Evolutionary conservation across 2,797 vertebrate genomes (phyloP).

Genomic region (Cossypha heuglini): DNA sequence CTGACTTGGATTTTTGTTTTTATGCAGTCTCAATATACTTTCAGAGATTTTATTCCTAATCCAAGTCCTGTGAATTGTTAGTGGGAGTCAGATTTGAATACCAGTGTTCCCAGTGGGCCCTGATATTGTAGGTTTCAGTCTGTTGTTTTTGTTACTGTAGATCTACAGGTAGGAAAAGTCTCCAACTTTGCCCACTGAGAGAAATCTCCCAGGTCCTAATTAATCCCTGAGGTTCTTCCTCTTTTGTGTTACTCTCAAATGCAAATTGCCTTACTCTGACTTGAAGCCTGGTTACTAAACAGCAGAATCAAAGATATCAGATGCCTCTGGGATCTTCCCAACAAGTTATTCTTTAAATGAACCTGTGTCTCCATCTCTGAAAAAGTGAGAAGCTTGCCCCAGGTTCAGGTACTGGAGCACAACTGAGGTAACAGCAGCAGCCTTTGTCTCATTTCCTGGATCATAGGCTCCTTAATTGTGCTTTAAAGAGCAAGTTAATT

Average conservation of each 20-base stretch:
- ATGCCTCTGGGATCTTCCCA: not conserved
- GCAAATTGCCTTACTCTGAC: not conserved
- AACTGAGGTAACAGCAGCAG: not conserved
- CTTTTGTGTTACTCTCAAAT: not conserved
- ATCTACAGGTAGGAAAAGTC: not conserved
- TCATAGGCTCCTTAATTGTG: not conserved
- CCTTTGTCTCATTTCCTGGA: not conserved
- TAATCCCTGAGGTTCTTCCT: not conserved
- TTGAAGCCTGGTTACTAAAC: not conserved
- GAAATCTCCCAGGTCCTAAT: not conserved
- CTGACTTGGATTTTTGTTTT: constrained; percentile 23
- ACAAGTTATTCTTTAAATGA: not conserved
- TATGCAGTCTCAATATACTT: not conserved
- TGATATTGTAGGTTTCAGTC: not conserved
- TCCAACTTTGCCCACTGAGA: not conserved
- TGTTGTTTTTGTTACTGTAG: not conserved
- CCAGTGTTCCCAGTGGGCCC: not conserved
- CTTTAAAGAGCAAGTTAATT: not conserved
- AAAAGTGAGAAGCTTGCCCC: not conserved
- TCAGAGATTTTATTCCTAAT: not conserved
- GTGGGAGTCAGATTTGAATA: not conserved
- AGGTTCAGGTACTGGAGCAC: not conserved
- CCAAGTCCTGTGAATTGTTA: not conserved
- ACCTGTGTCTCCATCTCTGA: not conserved
- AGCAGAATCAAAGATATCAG: not conserved